These are phyloP conservation scores for Deilephila elpenor DNA, from an alignment of 2,888 invertebrate species.

Conservation along the genomic window DNA sequence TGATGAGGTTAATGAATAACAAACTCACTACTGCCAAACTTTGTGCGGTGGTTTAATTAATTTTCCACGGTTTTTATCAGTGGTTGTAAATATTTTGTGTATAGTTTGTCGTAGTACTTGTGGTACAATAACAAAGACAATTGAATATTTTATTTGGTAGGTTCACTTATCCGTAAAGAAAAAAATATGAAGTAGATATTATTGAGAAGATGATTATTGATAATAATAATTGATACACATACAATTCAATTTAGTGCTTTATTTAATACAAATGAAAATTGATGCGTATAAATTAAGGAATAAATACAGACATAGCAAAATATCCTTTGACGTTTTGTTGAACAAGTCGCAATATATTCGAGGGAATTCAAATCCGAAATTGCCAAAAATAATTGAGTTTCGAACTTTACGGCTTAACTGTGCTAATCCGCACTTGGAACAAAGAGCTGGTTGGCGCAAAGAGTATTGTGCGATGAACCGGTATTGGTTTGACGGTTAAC, in stretches of 20 bases:
- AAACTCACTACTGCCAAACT: background rate
- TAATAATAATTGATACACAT: no score
- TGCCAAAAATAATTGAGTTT: background rate
- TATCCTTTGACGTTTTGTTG: background rate
- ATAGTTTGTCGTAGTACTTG: background rate
- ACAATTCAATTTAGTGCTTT: no score
- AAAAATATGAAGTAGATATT: background rate
- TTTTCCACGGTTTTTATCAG: background rate
- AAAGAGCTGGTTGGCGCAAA: background rate
- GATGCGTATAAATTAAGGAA: background rate
- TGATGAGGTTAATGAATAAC: slow-evolving; percentile 6
- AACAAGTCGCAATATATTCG: background rate
- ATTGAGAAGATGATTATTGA: no score
- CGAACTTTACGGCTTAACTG: background rate
- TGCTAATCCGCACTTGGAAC: background rate
- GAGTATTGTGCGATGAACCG: background rate
- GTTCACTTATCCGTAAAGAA: background rate
- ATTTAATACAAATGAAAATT: no score
- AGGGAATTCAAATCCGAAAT: no score
- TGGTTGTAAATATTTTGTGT: background rate
- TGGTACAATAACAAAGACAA: no score
- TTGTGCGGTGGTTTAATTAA: background rate
- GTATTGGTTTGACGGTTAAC: slow-evolving; percentile 10
- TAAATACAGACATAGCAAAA: no score
- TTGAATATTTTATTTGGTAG: no score